These are phyloP conservation scores for Poeciliopsis gracilis DNA, from an alignment of 2,797 vertebrate genomes.

Conservation along the genomic window DNA sequence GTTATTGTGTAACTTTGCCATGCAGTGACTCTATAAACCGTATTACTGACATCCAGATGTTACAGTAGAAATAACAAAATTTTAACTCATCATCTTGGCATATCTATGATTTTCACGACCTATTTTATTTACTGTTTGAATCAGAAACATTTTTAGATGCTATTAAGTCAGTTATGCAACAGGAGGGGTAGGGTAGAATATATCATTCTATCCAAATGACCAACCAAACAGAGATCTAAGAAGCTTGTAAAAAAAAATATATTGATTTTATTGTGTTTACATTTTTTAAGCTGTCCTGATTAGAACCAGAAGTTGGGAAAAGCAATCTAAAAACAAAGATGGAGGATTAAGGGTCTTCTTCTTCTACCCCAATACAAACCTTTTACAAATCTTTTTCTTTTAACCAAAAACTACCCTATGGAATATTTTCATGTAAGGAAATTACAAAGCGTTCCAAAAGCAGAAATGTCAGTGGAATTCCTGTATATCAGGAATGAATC, in stretches of 20 bases:
- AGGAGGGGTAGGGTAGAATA: too few relatives aligned
- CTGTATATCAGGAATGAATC: background rate
- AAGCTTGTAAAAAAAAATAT: background rate
- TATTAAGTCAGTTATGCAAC: background rate
- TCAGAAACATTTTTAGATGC: background rate
- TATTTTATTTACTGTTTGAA: background rate
- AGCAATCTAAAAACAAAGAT: background rate
- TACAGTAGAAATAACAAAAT: background rate
- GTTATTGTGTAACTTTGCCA: background rate
- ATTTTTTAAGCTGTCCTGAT: background rate
- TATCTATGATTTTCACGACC: background rate
- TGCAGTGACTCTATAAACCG: background rate
- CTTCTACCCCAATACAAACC: background rate
- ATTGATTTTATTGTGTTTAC: background rate
- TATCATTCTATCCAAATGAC: background rate
- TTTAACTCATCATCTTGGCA: background rate
- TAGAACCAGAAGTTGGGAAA: background rate
- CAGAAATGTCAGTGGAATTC: background rate
- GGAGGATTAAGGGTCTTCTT: background rate
- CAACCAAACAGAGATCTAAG: background rate
- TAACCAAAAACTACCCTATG: background rate
- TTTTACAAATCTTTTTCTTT: background rate
- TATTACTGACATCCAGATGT: background rate
- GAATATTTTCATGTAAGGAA: background rate
- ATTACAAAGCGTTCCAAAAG: background rate